These are phyloP conservation scores for Pachycephus smyrnensis DNA, from an alignment of 2,888 invertebrate genomes.

Conservation along the genomic window DNA sequence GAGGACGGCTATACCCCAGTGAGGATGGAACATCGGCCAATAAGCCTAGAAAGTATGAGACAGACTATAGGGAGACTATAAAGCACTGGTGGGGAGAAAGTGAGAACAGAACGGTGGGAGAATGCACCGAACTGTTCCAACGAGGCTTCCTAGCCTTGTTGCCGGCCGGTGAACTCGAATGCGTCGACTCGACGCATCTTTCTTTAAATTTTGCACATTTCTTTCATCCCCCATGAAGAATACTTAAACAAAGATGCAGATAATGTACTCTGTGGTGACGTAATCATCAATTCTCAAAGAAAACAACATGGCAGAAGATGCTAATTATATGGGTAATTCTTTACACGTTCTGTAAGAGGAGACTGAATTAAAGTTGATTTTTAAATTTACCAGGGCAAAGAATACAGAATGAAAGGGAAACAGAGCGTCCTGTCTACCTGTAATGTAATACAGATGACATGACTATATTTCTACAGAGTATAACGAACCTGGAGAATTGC, in stretches of 20 bases:
- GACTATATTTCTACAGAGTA: neutral
- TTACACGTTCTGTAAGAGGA: neutral
- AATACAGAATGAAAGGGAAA: neutral
- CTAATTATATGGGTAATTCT: neutral
- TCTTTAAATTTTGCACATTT: neutral
- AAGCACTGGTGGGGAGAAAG: neutral
- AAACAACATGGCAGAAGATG: neutral
- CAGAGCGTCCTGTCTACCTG: neutral
- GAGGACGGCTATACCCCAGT: neutral
- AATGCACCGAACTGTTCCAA: constrained; percentile 6
- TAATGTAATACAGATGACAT: neutral
- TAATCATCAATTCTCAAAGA: neutral
- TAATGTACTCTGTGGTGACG: neutral
- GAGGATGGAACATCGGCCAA: neutral
- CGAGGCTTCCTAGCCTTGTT: neutral
- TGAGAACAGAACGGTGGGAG: neutral
- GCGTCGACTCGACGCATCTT: neutral
- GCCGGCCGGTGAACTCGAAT: constrained; percentile 4
- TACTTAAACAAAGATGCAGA: neutral
- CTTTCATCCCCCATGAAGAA: neutral
- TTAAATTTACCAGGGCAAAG: neutral
- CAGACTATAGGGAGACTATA: neutral
- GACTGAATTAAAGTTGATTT: neutral
- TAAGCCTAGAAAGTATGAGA: neutral
- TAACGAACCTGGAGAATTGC: neutral